Evolutionary conservation across 2,797 vertebrate species (phyloP).

Genomic region (Tapirus indicus): DNA sequence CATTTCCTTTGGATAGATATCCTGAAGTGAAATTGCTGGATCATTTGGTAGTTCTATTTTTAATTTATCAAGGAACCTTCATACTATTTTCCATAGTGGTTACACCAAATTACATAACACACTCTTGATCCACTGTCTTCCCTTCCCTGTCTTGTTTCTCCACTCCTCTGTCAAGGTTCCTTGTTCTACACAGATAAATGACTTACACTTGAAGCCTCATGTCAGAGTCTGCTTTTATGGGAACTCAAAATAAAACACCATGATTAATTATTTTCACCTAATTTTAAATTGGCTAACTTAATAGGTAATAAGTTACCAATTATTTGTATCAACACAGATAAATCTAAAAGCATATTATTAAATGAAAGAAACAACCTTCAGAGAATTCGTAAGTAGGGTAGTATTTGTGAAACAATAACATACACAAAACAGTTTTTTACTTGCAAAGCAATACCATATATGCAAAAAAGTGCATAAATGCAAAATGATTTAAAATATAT

Average conservation of each 20-base stretch:
- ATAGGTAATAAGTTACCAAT: not conserved
- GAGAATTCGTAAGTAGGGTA: not conserved
- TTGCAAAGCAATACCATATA: not conserved
- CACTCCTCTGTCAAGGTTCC: not conserved
- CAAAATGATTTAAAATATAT: not conserved
- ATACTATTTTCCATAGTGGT: not conserved
- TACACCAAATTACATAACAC: not conserved
- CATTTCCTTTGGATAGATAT: not conserved
- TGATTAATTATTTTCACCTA: not conserved
- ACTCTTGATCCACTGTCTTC: not conserved
- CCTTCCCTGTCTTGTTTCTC: not conserved
- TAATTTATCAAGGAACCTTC: not conserved
- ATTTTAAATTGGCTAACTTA: not conserved
- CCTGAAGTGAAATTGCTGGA: not conserved
- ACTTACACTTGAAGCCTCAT: not conserved
- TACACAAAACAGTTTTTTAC: not conserved
- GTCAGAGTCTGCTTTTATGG: not conserved
- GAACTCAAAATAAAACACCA: not conserved
- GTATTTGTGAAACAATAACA: not conserved
- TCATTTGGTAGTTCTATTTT: not conserved
- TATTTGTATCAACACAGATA: not conserved
- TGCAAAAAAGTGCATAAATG: not conserved
- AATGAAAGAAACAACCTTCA: not conserved
- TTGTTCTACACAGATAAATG: not conserved
- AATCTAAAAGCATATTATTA: not conserved